phyloP scores from a whole-genome alignment of 2,113 vertebrate species.

The Chaenogobius annularis region DNA sequence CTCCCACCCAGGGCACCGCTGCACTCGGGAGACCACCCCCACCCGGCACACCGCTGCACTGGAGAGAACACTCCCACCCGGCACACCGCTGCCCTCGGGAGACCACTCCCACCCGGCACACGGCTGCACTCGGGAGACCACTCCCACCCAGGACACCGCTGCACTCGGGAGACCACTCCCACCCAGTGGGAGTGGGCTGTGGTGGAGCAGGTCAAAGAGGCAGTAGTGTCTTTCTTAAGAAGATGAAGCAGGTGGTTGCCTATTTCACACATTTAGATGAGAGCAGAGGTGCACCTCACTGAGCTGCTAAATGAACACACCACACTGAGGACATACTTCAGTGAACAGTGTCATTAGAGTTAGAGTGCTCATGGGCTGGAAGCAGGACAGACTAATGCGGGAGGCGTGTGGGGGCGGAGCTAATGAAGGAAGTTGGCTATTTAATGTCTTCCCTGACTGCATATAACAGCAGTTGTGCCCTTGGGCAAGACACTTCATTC shows the following conservation, averaged over 20 bases:
- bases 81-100: no score
- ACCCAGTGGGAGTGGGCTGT: neutral
- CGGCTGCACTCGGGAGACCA: no score
- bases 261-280: neutral
- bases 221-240: neutral
- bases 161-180: no score
- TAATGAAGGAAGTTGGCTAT: neutral
- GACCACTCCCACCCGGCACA: no score
- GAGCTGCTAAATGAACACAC: slow-evolving; percentile 54
- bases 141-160: no score
- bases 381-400: slow-evolving; percentile 11
- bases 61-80: no score
- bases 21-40: no score
- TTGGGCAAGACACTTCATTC: neutral
- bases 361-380: slow-evolving; percentile 7
- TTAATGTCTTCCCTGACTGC: neutral
- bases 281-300: slow-evolving; percentile 26
- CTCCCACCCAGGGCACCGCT: no score
- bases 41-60: no score
- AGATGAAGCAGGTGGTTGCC: neutral
- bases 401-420: neutral
- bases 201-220: neutral
- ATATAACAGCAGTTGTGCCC: no score
- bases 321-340: slow-evolving; percentile 39
- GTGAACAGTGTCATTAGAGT: slow-evolving; percentile 37